Conservation (phyloP, 2,797 vertebrate species). For the Lutjanus campechanus region DNA sequence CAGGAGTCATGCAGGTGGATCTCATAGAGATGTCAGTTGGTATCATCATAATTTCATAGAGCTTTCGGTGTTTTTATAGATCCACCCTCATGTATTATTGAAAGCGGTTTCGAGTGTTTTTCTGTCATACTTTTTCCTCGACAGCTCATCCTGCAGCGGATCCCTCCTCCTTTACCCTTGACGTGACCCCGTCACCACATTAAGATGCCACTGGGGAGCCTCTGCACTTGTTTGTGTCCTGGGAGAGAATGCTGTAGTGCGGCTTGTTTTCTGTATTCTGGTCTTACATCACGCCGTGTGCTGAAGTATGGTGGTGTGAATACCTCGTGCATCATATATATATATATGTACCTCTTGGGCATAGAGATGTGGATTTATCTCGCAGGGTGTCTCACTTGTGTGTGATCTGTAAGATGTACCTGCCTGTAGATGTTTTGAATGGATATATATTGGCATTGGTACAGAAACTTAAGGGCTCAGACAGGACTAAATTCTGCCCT, state of each 20-base stretch:
- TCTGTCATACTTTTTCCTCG: constrained; percentile 32
- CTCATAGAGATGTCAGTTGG: not conserved
- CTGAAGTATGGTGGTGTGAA: not conserved
- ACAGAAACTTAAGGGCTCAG: not conserved
- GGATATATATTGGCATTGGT: not conserved
- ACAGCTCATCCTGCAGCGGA: constrained; percentile 28
- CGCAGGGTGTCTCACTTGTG: not conserved
- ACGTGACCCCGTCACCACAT: constrained; percentile 61
- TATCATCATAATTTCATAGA: not conserved
- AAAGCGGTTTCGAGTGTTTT: constrained; percentile 37
- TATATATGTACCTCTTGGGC: not conserved
- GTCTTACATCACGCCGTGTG: constrained; percentile 2
- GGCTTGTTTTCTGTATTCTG: constrained; percentile 6
- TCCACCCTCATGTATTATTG: constrained; percentile 44
- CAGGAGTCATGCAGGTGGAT: not conserved
- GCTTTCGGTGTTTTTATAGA: constrained; percentile 9
- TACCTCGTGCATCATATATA: not conserved
- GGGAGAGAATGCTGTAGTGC: constrained; percentile 22
- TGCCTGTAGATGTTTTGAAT: not conserved
- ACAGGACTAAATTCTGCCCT: not conserved
- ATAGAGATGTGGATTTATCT: not conserved
- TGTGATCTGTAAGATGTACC: constrained; percentile 19
- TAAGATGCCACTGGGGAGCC: constrained; percentile 57
- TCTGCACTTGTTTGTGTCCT: constrained; percentile 22
- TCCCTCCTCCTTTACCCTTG: constrained; percentile 64